These are phyloP conservation scores for Trematomus bernacchii DNA, from an alignment of 2,797 vertebrate genomes.

Conservation along the genomic window DNA sequence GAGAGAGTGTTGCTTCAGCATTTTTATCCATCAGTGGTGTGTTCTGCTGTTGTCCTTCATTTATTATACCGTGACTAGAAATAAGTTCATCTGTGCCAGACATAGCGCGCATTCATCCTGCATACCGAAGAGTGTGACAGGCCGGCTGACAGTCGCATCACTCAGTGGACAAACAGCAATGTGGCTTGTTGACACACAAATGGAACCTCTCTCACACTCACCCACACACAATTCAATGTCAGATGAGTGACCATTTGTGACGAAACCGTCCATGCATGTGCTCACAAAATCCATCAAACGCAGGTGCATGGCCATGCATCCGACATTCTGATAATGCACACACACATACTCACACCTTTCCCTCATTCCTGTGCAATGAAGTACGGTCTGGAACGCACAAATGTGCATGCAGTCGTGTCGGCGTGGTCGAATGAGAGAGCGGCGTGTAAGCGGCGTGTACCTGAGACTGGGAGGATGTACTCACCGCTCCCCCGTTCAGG, in stretches of 20 bases:
- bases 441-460: conserved; percentile 77
- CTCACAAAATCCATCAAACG: conserved; percentile 31
- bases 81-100: conserved; percentile 54
- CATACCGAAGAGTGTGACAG: conserved; percentile 49
- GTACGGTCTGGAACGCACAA: conserved; percentile 63
- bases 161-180: conserved; percentile 53
- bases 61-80: conserved; percentile 51
- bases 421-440: conserved; percentile 59
- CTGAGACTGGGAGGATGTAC: conserved; percentile 86
- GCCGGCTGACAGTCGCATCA: conserved; percentile 48
- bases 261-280: conserved; percentile 58
- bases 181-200: conserved; percentile 34
- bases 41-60: conserved; percentile 39
- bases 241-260: conserved; percentile 57
- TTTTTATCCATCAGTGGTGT: conserved; percentile 26
- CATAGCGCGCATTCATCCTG: conserved; percentile 59
- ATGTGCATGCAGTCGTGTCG: conserved; percentile 78
- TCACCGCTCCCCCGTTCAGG: conserved; percentile 98
- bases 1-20: conserved; percentile 38
- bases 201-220: conserved; percentile 30
- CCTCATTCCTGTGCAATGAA: conserved; percentile 65
- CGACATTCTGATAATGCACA: conserved; percentile 25
- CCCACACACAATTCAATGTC: conserved; percentile 42
- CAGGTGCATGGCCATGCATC: conserved; percentile 41
- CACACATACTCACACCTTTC: conserved; percentile 61